Conservation (phyloP, 2,113 vertebrate genomes). For the Amblyopsis rosae region DNA sequence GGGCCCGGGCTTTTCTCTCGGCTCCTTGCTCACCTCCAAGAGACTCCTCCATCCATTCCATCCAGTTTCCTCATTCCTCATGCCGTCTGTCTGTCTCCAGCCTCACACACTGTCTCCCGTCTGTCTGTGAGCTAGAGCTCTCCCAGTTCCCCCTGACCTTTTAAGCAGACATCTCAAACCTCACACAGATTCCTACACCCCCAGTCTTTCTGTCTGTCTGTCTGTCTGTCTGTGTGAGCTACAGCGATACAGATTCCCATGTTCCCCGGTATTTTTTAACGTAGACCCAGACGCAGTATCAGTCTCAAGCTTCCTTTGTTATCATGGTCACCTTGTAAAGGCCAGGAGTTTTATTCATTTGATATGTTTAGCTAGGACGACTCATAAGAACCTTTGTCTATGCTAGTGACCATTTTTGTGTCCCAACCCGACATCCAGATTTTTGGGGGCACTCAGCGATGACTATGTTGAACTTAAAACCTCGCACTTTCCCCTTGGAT, state of each 20-base stretch:
- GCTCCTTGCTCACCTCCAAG: conserved; percentile 56
- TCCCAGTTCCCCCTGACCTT: conserved; percentile 48
- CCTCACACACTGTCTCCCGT: conserved; percentile 37
- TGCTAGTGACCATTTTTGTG: not conserved
- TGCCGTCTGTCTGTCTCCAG: conserved; percentile 3
- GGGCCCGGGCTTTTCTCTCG: conserved; percentile 47
- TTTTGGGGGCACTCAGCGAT: conserved; percentile 20
- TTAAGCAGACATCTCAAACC: conserved; percentile 45
- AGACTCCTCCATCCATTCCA: conserved; percentile 43
- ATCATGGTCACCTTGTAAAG: conserved; percentile 17
- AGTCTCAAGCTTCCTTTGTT: conserved; percentile 23
- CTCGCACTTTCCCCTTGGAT: conserved; percentile 41
- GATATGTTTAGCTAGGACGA: conserved; percentile 37
- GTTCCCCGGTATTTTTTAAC: conserved; percentile 42
- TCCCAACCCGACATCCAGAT: not conserved
- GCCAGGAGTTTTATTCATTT: conserved; percentile 10
- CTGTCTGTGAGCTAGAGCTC: conserved; percentile 38
- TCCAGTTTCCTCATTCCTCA: conserved; percentile 25
- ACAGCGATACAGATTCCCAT: conserved; percentile 36
- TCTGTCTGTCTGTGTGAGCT: conserved; percentile 35
- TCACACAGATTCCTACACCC: conserved; percentile 53
- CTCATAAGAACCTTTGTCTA: conserved; percentile 16
- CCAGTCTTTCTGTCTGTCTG: conserved; percentile 54
- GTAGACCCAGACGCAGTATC: conserved; percentile 22
- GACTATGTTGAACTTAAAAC: conserved; percentile 28